Evolutionary conservation across 2,888 invertebrate species (phyloP).

Genomic region (Drosophila prostipennis): DNA sequence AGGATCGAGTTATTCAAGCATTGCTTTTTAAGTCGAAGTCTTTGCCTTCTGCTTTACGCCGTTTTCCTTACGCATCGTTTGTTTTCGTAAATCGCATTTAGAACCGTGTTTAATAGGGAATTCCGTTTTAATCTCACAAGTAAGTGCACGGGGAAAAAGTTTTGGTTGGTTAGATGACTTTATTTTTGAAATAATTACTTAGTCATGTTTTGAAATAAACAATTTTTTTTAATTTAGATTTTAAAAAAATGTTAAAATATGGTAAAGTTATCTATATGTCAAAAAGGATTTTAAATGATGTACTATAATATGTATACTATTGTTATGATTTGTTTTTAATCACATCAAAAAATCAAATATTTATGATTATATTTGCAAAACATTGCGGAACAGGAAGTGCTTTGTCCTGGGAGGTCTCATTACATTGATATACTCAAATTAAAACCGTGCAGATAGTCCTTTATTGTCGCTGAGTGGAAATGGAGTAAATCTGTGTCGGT

Average conservation of each 20-base stretch:
- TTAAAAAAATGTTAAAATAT: too few relatives aligned
- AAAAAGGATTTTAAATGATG: too few relatives aligned
- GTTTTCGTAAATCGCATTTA: constrained; percentile 54
- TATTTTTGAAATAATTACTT: too few relatives aligned
- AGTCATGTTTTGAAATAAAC: too few relatives aligned
- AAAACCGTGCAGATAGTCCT: constrained; percentile 2
- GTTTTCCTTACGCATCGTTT: constrained; percentile 48
- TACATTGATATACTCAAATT: not conserved
- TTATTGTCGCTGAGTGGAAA: constrained; percentile 8
- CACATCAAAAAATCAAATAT: too few relatives aligned
- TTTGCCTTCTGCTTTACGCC: constrained; percentile 38
- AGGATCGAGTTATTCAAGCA: constrained; percentile 46
- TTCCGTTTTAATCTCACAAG: constrained; percentile 35
- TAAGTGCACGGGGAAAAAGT: constrained; percentile 44
- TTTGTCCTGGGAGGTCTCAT: not conserved
- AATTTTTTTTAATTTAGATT: too few relatives aligned
- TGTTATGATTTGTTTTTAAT: too few relatives aligned
- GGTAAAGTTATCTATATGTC: too few relatives aligned
- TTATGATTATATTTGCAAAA: too few relatives aligned
- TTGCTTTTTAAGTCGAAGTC: constrained; percentile 20
- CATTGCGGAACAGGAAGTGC: not conserved
- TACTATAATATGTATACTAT: too few relatives aligned
- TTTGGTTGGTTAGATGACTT: not conserved
- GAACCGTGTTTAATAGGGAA: constrained; percentile 15
- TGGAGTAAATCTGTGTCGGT: constrained; percentile 27